phyloP scores from a whole-genome alignment of 2,113 vertebrate genomes.

The Heptranchias perlo region DNA sequence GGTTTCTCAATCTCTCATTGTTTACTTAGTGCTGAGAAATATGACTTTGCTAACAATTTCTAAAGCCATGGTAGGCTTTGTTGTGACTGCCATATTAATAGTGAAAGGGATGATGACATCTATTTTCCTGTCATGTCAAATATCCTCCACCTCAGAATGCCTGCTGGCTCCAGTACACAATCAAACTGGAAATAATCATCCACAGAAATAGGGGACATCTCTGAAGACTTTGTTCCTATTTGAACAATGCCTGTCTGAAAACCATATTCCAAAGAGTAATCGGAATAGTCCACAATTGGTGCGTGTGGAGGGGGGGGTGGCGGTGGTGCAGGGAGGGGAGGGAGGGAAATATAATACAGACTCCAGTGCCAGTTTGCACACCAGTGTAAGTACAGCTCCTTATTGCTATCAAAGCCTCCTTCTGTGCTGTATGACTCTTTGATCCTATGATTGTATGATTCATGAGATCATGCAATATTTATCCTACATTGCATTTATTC shows the following conservation, averaged over 20 bases:
- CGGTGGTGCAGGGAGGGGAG: neutral
- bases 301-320: neutral
- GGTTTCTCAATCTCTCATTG: neutral
- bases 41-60: neutral
- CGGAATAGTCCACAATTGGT: neutral
- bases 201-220: neutral
- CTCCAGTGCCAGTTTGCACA: neutral
- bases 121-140: constrained; percentile 29
- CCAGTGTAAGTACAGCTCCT: neutral
- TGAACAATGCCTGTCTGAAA: constrained; percentile 11
- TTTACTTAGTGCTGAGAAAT: neutral
- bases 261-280: neutral
- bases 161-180: neutral
- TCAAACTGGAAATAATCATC: constrained; percentile 5
- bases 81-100: constrained; percentile 21
- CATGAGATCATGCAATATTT: neutral
- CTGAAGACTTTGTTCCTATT: constrained; percentile 15
- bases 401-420: neutral
- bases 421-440: neutral
- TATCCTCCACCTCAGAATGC: neutral
- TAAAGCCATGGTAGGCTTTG: neutral
- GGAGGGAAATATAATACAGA: neutral
- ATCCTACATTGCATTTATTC: neutral
- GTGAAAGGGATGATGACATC: constrained; percentile 21
- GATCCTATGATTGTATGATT: neutral